A percentile compares a stretch with the other conserved stretches of the same genome.
Evolutionary conservation across 2,113 vertebrate species (phyloP).

Genomic region (Micronisus gabar): DNA sequence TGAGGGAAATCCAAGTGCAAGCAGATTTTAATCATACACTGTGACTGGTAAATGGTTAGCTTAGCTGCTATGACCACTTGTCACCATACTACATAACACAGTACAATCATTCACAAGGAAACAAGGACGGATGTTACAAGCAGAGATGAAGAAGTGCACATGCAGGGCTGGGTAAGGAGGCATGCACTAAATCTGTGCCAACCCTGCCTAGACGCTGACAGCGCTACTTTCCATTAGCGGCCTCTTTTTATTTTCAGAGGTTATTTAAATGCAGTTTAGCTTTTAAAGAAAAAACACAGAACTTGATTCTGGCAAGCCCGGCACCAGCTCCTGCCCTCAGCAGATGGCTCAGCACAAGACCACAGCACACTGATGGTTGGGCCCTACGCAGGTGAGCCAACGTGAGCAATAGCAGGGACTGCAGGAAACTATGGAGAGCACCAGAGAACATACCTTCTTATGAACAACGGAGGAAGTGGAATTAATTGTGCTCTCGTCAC

Average conservation of each 20-base stretch:
- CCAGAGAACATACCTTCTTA: constrained; percentile 84
- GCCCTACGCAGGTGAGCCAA: neutral
- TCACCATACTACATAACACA: neutral
- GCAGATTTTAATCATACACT: neutral
- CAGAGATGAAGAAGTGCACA: neutral
- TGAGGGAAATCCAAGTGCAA: neutral
- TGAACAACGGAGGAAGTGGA: constrained; percentile 79
- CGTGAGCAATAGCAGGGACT: neutral
- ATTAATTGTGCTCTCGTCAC: constrained; percentile 84
- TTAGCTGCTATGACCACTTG: neutral
- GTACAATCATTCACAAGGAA: neutral
- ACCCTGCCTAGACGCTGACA: neutral
- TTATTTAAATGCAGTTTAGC: neutral
- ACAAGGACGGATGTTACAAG: neutral
- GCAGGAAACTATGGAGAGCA: neutral
- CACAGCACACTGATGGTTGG: neutral
- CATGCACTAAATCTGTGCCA: neutral
- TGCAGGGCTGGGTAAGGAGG: neutral
- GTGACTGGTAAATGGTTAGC: constrained; percentile 2
- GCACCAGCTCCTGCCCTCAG: constrained; percentile 9
- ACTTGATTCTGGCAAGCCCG: neutral
- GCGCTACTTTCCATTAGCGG: neutral
- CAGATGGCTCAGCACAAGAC: neutral
- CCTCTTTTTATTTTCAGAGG: neutral
- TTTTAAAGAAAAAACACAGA: neutral